A percentile compares a stretch with the other conserved stretches of the same genome.
These are phyloP conservation scores for Aldabrachelys gigantea DNA, from an alignment of 2,113 vertebrate species.

Conservation along the genomic window DNA sequence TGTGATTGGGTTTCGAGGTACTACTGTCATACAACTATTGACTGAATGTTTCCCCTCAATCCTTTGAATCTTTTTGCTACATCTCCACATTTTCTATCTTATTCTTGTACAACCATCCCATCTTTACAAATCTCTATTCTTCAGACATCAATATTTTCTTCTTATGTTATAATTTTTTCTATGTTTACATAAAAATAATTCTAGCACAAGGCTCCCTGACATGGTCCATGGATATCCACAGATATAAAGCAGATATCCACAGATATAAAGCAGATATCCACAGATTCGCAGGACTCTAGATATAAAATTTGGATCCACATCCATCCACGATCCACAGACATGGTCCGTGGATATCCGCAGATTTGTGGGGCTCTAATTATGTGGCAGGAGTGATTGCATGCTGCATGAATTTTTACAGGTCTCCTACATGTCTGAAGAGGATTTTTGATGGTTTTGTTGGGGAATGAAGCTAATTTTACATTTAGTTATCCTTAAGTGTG, in stretches of 20 bases:
- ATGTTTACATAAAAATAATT: neutral
- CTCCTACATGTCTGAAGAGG: neutral
- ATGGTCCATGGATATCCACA: no score
- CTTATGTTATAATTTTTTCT: neutral
- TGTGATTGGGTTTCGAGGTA: neutral
- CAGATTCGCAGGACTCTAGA: no score
- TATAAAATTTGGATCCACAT: no score
- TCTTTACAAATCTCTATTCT: neutral
- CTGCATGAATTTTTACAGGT: neutral
- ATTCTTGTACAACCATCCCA: neutral
- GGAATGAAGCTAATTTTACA: neutral
- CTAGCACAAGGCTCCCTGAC: neutral
- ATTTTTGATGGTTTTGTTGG: neutral
- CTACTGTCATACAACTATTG: neutral
- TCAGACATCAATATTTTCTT: neutral
- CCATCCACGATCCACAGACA: no score
- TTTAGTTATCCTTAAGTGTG: neutral
- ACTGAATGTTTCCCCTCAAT: neutral
- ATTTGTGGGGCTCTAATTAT: neutral
- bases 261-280: no score
- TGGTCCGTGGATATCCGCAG: no score
- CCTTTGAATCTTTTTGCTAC: neutral
- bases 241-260: no score
- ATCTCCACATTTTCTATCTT: neutral
- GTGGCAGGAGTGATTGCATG: neutral